phyloP scores from a whole-genome alignment of 2,888 invertebrate species.

The Nomada fabriciana region DNA sequence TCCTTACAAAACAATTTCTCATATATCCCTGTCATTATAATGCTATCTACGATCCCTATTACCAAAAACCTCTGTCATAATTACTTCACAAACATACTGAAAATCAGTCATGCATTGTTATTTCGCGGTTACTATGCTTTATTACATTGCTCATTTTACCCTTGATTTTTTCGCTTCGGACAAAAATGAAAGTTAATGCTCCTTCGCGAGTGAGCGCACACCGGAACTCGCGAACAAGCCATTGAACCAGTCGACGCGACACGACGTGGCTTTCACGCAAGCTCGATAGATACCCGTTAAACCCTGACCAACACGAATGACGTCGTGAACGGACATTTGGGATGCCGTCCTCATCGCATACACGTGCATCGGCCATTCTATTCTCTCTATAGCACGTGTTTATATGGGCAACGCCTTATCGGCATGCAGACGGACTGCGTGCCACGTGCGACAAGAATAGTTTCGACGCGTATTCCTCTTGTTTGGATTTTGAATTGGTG shows the following conservation, averaged over 20 bases:
- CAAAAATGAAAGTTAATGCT: slow-evolving; percentile 22
- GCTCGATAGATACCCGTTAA: slow-evolving; percentile 57
- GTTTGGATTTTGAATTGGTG: not conserved
- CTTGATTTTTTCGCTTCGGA: not conserved
- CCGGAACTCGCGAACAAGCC: slow-evolving; percentile 9
- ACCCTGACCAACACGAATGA: slow-evolving; percentile 35
- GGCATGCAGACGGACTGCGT: slow-evolving; percentile 38
- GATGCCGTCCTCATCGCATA: slow-evolving; percentile 18
- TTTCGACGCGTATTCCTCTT: slow-evolving; percentile 5
- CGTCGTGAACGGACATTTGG: slow-evolving; percentile 29
- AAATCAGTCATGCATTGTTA: not conserved
- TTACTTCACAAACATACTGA: too few relatives aligned
- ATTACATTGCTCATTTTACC: not conserved
- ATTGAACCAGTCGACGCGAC: slow-evolving; percentile 5
- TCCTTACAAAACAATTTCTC: too few relatives aligned
- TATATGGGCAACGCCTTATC: slow-evolving; percentile 54
- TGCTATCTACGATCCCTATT: too few relatives aligned
- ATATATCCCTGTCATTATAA: too few relatives aligned
- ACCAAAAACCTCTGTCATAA: too few relatives aligned
- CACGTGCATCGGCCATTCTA: slow-evolving; percentile 15
- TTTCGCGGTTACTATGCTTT: not conserved
- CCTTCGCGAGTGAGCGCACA: not conserved
- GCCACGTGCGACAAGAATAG: slow-evolving; percentile 49
- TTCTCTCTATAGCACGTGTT: slow-evolving; percentile 52
- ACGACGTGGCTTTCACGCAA: slow-evolving; percentile 36